phyloP scores from a whole-genome alignment of 2,113 vertebrate genomes.

The Herpailurus yagouaroundi region DNA sequence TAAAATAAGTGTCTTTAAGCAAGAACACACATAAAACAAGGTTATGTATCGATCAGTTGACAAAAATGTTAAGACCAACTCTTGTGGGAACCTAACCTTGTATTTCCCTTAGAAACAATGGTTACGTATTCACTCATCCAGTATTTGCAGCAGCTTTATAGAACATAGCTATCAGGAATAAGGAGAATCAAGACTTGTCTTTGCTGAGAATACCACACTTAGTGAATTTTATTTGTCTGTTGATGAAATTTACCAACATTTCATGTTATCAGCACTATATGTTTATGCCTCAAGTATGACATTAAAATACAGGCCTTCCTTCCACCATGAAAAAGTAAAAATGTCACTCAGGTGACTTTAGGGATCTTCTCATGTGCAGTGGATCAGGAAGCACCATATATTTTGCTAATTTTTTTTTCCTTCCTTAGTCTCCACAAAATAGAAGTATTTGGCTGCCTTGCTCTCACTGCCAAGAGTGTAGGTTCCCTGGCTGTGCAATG shows the following conservation, averaged over 20 bases:
- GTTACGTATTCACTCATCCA: neutral
- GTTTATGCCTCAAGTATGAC: neutral
- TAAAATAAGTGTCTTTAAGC: neutral
- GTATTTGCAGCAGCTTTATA: neutral
- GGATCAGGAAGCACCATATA: neutral
- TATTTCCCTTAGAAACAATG: neutral
- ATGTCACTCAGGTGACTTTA: neutral
- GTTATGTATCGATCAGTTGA: neutral
- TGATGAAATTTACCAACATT: neutral
- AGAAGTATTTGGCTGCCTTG: conserved; percentile 80
- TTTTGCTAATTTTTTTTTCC: neutral
- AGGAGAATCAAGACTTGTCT: neutral
- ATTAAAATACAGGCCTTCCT: neutral
- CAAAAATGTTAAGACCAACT: neutral
- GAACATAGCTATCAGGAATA: neutral
- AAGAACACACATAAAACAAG: neutral
- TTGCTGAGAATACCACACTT: neutral
- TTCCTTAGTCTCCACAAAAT: conserved; percentile 63
- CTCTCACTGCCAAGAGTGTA: conserved; percentile 76
- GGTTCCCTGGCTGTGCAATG: conserved; percentile 57
- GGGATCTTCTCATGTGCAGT: neutral
- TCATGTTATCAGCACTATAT: neutral
- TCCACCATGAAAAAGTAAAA: neutral
- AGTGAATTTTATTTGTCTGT: neutral
- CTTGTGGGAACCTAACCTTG: neutral